Evolutionary conservation across 2,888 invertebrate genomes (phyloP).

Genomic region (Nephrotoma guestfalica): DNA sequence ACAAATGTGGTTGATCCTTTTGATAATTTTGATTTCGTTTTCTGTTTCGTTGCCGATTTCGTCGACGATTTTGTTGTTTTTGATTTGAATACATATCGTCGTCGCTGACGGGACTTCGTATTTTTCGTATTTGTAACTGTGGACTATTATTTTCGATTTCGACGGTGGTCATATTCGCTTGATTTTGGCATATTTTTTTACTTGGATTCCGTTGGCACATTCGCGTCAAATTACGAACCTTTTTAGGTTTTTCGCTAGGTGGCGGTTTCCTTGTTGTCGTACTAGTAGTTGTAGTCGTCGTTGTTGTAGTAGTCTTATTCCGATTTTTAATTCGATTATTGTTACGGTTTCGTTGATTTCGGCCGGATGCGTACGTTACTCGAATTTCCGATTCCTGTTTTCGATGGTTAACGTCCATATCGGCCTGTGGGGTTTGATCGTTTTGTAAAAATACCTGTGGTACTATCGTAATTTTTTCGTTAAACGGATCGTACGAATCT

Average conservation of each 20-base stretch:
- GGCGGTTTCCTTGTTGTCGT: constrained; percentile 13
- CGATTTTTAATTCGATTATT: constrained; percentile 8
- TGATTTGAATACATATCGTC: constrained; percentile 5
- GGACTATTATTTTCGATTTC: background rate
- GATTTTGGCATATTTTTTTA: background rate
- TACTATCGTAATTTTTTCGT: constrained; percentile 23
- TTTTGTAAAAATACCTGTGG: constrained; percentile 28
- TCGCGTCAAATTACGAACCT: constrained; percentile 13
- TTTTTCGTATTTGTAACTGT: background rate
- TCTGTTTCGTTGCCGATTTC: constrained; percentile 14
- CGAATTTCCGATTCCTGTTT: constrained; percentile 11
- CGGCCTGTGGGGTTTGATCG: constrained; percentile 22
- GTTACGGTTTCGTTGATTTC: constrained; percentile 6
- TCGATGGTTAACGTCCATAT: constrained; percentile 11
- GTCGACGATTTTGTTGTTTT: constrained; percentile 12
- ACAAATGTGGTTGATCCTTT: background rate
- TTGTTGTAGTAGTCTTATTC: constrained; percentile 9
- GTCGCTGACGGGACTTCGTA: constrained; percentile 12
- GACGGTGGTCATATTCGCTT: background rate
- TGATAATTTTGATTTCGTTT: constrained; percentile 23
- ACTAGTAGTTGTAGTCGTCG: constrained; percentile 9
- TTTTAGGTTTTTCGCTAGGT: constrained; percentile 5
- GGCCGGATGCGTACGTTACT: constrained; percentile 8
- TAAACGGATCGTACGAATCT: constrained; percentile 16
- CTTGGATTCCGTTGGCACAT: constrained; percentile 13